These are phyloP conservation scores for Euwallacea similis DNA, from an alignment of 1,140 invertebrate species.

Conservation along the genomic window DNA sequence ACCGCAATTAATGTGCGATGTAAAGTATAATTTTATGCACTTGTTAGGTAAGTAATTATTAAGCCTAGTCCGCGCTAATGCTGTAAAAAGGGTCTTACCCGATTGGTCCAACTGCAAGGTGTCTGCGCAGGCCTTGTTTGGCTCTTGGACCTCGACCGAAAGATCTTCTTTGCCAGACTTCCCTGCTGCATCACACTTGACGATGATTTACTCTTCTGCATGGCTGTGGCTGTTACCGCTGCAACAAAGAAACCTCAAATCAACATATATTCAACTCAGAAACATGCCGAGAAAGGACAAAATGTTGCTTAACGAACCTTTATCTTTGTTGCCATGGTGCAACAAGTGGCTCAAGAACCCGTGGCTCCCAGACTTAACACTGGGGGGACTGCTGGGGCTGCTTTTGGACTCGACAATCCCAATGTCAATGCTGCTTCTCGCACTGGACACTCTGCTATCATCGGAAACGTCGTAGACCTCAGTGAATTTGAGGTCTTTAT, in stretches of 20 bases:
- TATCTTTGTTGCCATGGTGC: slow-evolving; percentile 57
- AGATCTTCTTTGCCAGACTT: slow-evolving; percentile 80
- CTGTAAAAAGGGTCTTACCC: slow-evolving; percentile 62
- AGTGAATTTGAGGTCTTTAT: slow-evolving; percentile 50
- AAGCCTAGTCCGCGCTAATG: no score
- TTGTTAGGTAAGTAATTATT: no score
- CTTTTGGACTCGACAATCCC: slow-evolving; percentile 52
- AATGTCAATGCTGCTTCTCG: slow-evolving; percentile 60
- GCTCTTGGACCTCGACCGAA: slow-evolving; percentile 77
- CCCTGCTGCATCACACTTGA: slow-evolving; percentile 80
- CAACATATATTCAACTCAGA: not conserved
- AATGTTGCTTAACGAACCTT: slow-evolving; percentile 26
- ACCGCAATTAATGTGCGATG: no score
- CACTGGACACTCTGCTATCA: slow-evolving; percentile 58
- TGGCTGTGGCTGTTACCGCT: slow-evolving; percentile 60
- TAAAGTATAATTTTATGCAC: no score
- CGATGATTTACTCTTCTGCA: slow-evolving; percentile 87
- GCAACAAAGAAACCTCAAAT: slow-evolving; percentile 49
- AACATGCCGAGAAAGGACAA: not conserved
- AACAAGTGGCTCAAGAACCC: slow-evolving; percentile 69
- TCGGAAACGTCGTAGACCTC: slow-evolving; percentile 44
- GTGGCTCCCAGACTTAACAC: slow-evolving; percentile 57
- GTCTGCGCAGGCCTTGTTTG: slow-evolving; percentile 64
- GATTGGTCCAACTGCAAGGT: slow-evolving; percentile 71
- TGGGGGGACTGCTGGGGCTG: slow-evolving; percentile 57